phyloP scores from a whole-genome alignment of 2,113 vertebrate genomes.

The Sula dactylatra region DNA sequence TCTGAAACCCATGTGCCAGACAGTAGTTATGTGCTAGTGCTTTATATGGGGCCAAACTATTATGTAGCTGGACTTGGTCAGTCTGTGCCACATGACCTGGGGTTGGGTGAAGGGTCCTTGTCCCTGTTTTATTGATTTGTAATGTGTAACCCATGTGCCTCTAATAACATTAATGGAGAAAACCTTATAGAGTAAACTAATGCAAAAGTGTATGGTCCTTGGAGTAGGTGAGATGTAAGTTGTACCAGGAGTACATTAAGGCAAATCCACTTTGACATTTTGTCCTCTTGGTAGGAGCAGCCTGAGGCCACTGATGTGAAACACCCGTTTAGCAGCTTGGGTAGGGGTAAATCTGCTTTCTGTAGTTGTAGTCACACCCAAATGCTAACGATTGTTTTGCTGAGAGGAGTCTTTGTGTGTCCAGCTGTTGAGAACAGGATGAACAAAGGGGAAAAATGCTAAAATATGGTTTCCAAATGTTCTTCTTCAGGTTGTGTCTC shows the following conservation, averaged over 20 bases:
- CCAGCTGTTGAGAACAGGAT: not conserved
- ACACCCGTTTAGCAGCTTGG: not conserved
- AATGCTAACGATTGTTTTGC: not conserved
- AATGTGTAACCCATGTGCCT: not conserved
- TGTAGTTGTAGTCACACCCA: not conserved
- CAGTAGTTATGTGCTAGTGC: not conserved
- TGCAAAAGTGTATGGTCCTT: not conserved
- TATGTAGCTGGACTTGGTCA: accelerated
- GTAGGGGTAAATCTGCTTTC: not conserved
- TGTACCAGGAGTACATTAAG: not conserved
- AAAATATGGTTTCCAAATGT: slow-evolving; percentile 17
- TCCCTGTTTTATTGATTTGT: not conserved
- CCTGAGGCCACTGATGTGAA: not conserved
- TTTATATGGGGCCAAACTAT: not conserved
- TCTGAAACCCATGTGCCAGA: not conserved
- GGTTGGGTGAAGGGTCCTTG: not conserved
- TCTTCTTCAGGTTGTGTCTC: not conserved
- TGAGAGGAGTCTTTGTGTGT: slow-evolving; percentile 2
- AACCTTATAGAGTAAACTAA: not conserved
- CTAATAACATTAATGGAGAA: not conserved
- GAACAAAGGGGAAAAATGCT: not conserved
- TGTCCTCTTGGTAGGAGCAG: not conserved
- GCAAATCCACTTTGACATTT: not conserved
- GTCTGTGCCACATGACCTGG: not conserved
- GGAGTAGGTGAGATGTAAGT: not conserved